Base-by-base conservation (phyloP, 2,113 vertebrate species). In the Anoplopoma fimbria region DNA sequence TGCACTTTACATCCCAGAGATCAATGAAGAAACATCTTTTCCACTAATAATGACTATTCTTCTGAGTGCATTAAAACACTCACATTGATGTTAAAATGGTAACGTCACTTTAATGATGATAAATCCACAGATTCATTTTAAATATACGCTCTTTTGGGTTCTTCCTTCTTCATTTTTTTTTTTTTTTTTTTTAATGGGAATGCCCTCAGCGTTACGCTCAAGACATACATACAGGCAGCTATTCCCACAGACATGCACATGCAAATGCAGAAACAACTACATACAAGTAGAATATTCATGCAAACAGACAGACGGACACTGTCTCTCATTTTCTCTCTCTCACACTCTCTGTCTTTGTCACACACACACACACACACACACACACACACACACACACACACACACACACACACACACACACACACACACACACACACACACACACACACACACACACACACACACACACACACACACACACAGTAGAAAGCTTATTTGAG, bases 401-500 rank as follows among this genome's bases (percentile, higher is more conserved):
- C 89, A 61, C 47, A 69, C 63, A 55, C 63, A 83, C 88, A 69
- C 36, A 42, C 58, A 60, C 71, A 64, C 65, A 70, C 64, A 72
- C 33, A 42, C 75, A 77, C 72, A 17, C 29, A 74, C 60, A 69
- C 76, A 73, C 31, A 64, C 57, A 77, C 23, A 69, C n/a, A n/a
- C n/a, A n/a, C n/a, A n/a, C n/a, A n/a, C n/a, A n/a, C n/a, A n/a
- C n/a, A n/a, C n/a, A n/a, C n/a, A n/a, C n/a, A n/a, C n/a, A n/a
- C n/a, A n/a, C n/a, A 70, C 31, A 38, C 74, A 77, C 70, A 14
- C 31, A 72, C 60, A 69, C 76, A 73, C 31, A 64, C 57, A 77
- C 23, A 69, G 84, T 69, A 78, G 77, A 81, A 81, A 92, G 84
- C 92, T 92, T 94, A 92, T 93, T 90, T 92, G 79, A 88, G 81